Evolutionary conservation across 1,140 invertebrate genomes (phyloP).

Genomic region (Paraescarpia echinospica): DNA sequence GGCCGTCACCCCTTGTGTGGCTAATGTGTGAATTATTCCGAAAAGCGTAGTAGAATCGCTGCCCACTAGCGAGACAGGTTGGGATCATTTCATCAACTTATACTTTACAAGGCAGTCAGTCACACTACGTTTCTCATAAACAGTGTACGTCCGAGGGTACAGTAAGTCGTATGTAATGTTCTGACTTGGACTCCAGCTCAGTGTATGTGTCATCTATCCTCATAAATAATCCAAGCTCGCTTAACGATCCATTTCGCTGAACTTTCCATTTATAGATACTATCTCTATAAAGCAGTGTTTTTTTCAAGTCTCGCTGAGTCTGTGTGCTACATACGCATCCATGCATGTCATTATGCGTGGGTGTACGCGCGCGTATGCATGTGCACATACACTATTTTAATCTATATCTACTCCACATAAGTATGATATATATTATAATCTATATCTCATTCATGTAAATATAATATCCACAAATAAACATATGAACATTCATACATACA

Average conservation of each 20-base stretch:
- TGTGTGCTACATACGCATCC: not conserved
- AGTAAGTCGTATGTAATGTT: not conserved
- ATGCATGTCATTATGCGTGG: not conserved
- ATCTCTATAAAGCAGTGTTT: not conserved
- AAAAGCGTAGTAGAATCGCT: not conserved
- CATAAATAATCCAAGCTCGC: not conserved
- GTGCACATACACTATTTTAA: not conserved
- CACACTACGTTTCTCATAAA: not conserved
- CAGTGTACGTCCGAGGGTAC: not conserved
- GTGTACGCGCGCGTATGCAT: not conserved
- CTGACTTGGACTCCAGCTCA: not conserved
- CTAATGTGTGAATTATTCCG: not conserved
- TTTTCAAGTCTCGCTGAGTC: not conserved
- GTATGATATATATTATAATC: too few species aligned
- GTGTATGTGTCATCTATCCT: not conserved
- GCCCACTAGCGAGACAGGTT: not conserved
- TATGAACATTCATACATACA: not conserved
- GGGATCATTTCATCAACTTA: not conserved
- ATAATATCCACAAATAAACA: not conserved
- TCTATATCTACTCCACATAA: too few species aligned
- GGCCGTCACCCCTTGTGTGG: not conserved
- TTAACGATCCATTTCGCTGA: not conserved
- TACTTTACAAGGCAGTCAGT: not conserved
- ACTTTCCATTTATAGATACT: not conserved
- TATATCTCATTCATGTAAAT: not conserved